Base-by-base conservation (phyloP, 2,113 vertebrate species). In the Percina caprodes region DNA sequence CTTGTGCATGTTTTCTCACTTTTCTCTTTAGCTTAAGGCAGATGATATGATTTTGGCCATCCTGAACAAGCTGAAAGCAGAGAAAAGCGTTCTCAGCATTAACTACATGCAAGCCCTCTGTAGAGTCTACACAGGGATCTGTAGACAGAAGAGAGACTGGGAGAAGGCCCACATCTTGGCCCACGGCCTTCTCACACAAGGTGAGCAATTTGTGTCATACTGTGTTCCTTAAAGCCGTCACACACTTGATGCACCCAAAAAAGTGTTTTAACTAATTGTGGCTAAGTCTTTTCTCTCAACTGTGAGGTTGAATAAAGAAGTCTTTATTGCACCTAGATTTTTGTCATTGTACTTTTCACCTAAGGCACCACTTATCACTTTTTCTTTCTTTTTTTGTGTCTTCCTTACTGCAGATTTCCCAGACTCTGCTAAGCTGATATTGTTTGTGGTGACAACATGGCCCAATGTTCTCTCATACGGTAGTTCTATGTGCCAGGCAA, bases 381-480 rank as follows among this genome's bases (percentile, higher is more conserved):
- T 18, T 71, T 45, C 15, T 35, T 45, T 52, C 35, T 63, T 35
- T 67, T 35, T 10, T 69, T 84, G 13, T 80, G 12, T 66, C 48
- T 63, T 59, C 55, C 66, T 23, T 21, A 75, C 75, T 76, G 10
- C 79, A 99, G 98, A 94, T 93, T 97, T 97, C 59, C 97, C 96
- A 35, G 95, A 97, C 48, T 94, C 95, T 18, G 94, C 95, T 11
- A 97, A 97, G 65, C 65, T 99, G 85, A 91, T 97, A 78, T 91
- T 99, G 84, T 99, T 99, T 86, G 95, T 98, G 79, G 93, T 94
- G 78, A 97, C 94, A 59, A 94, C 97, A 14, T 99, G 98, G 98
- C 93, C 94, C 62, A 95, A 92, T 42, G 70, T 99, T 46, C 95
- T 99, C 30, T 86, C 94, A 55, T 93, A 91, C 39, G 61, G 82